Conservation (phyloP, 2,888 invertebrate species). For the Schizaphis graminum region DNA sequence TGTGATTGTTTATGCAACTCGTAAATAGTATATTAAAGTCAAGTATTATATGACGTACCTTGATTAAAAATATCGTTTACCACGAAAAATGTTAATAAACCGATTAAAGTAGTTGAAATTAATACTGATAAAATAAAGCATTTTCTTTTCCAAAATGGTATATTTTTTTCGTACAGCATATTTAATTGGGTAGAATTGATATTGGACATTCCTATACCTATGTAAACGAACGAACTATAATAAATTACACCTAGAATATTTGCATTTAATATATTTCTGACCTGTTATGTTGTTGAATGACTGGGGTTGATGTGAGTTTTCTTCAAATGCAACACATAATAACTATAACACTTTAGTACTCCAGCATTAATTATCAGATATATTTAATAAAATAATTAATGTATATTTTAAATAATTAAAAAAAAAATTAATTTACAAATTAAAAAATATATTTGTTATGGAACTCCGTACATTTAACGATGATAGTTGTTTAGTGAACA, state of each 20-base stretch:
- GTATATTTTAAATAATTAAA: neutral
- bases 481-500: constrained; percentile 16
- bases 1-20: too few relatives aligned
- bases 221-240: neutral
- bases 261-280: neutral
- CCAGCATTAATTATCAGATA: neutral
- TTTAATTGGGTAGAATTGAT: constrained; percentile 9
- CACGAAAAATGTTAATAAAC: neutral
- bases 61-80: constrained; percentile 6
- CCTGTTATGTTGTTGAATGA: neutral
- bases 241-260: neutral
- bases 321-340: neutral
- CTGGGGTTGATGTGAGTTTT: neutral
- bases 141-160: constrained; percentile 48
- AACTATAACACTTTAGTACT: neutral
- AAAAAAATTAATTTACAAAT: neutral
- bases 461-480: constrained; percentile 20
- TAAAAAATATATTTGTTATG: neutral
- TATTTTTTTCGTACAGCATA: neutral
- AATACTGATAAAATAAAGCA: constrained; percentile 21
- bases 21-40: neutral
- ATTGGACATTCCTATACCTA: constrained; percentile 21
- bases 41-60: constrained; percentile 38
- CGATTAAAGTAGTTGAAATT: neutral
- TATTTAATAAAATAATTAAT: neutral